phyloP scores from a whole-genome alignment of 2,797 vertebrate species.

The Argentina silus region DNA sequence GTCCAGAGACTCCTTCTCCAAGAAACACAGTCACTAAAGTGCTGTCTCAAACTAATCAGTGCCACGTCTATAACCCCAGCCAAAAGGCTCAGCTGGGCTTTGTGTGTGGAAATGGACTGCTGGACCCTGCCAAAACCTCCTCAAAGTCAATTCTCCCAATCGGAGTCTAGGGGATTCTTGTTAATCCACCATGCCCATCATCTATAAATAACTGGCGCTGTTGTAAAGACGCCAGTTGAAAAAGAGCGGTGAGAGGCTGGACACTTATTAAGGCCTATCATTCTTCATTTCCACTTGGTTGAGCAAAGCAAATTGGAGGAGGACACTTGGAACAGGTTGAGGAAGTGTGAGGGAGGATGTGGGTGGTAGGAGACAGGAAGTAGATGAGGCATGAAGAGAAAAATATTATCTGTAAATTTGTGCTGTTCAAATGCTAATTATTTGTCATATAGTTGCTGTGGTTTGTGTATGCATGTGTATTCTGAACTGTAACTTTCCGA shows the following conservation, averaged over 20 bases:
- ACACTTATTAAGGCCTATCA: slow-evolving; percentile 62
- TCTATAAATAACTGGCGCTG: slow-evolving; percentile 72
- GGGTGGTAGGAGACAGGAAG: background rate
- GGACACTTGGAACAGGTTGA: slow-evolving; percentile 49
- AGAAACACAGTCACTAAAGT: slow-evolving; percentile 46
- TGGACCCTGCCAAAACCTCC: slow-evolving; percentile 68
- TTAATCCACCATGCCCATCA: slow-evolving; percentile 73
- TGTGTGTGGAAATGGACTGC: slow-evolving; percentile 63
- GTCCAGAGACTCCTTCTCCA: slow-evolving; percentile 37
- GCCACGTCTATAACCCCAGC: slow-evolving; percentile 50
- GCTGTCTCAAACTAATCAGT: slow-evolving; percentile 54
- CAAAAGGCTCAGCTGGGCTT: slow-evolving; percentile 71
- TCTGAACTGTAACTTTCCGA: background rate
- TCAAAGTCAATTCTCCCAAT: slow-evolving; percentile 71
- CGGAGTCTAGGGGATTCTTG: slow-evolving; percentile 67
- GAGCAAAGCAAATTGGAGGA: slow-evolving; percentile 68
- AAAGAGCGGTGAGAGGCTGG: slow-evolving; percentile 53
- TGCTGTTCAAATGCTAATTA: background rate
- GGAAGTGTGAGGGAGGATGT: slow-evolving; percentile 41
- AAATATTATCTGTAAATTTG: background rate
- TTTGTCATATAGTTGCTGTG: background rate
- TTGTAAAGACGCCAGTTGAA: slow-evolving; percentile 59
- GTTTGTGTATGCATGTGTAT: background rate
- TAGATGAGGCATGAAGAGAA: background rate
- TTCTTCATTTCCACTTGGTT: slow-evolving; percentile 70